Evolutionary conservation across 64 coral and sea anemone genomes (phyloP).

Genomic region (Porites lutea): DNA sequence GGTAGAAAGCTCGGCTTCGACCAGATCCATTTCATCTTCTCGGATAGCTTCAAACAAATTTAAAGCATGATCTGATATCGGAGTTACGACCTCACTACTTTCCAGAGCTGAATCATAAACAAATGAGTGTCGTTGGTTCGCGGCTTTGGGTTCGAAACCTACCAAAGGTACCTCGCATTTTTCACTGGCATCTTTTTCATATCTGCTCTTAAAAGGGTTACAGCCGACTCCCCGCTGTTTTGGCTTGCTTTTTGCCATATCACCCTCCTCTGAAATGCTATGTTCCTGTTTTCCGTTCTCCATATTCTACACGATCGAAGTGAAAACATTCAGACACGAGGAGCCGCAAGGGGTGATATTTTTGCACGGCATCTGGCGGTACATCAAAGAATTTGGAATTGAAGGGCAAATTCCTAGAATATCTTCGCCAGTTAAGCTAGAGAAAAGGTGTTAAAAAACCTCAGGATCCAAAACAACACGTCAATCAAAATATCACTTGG

Average conservation of each 20-base stretch:
- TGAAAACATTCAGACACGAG: no score
- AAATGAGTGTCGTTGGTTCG: background rate
- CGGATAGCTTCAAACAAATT: slow-evolving; percentile 46
- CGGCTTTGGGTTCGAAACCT: background rate
- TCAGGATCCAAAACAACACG: no score
- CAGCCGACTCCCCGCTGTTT: background rate
- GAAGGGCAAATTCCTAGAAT: no score
- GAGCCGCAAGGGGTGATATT: no score
- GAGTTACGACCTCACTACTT: background rate
- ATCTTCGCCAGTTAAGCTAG: no score
- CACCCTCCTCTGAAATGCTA: background rate
- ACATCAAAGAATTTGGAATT: no score
- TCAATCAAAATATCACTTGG: no score
- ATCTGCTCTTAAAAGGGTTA: background rate
- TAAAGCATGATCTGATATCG: slow-evolving; percentile 22
- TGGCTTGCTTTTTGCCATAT: background rate
- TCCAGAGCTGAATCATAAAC: background rate
- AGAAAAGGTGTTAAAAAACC: no score
- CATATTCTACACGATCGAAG: background rate
- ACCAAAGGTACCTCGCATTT: background rate
- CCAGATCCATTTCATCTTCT: slow-evolving; percentile 51
- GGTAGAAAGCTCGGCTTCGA: slow-evolving; percentile 31
- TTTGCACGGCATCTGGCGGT: no score
- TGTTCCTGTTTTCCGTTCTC: background rate
- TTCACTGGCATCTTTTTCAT: background rate